Conservation (phyloP, 2,113 vertebrate species). For the Heptranchias perlo region DNA sequence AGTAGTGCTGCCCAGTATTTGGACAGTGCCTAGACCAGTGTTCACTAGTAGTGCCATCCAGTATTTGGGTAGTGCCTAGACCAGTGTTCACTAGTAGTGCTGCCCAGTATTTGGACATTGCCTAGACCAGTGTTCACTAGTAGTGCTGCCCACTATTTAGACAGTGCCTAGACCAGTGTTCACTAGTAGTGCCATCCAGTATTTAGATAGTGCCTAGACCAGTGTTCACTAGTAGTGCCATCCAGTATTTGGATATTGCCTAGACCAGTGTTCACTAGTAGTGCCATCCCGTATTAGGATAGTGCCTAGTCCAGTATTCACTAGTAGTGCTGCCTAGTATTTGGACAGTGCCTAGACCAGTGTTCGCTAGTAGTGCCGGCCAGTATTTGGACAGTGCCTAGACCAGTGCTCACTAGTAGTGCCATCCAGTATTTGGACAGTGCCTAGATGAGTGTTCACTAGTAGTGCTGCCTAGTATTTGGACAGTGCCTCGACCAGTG, state of each 20-base stretch:
- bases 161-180: background rate
- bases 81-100: background rate
- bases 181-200: no score
- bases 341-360: background rate
- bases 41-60: no score
- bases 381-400: background rate
- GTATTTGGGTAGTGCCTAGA: no score
- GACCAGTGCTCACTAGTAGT: background rate
- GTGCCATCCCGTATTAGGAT: background rate
- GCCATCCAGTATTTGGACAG: background rate
- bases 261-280: background rate
- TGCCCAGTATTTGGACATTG: background rate
- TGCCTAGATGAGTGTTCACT: background rate
- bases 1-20: background rate
- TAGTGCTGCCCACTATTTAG: background rate
- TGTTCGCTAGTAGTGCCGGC: background rate
- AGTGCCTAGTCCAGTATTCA: background rate
- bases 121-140: background rate
- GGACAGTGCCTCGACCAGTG: background rate
- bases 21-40: background rate
- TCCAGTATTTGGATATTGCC: background rate
- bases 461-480: no score
- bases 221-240: background rate
- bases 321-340: no score
- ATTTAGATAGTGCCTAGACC: background rate